These are phyloP conservation scores for Carassius gibelio DNA, from an alignment of 2,113 vertebrate species.

Conservation along the genomic window DNA sequence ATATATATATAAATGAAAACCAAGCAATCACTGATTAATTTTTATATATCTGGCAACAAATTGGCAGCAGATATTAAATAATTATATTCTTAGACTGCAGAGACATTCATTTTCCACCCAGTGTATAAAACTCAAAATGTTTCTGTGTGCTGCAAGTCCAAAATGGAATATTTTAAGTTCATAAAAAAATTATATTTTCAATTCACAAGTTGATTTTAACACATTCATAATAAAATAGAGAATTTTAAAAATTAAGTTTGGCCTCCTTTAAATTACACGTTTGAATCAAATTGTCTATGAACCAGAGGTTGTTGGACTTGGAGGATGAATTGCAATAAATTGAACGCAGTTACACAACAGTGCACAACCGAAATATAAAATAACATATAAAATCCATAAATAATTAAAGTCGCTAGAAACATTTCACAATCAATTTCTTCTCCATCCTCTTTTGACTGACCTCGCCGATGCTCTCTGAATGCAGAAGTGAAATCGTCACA, in stretches of 20 bases:
- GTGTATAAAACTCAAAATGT: background rate
- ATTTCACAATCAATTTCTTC: slow-evolving; percentile 12
- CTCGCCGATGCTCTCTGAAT: slow-evolving; percentile 17
- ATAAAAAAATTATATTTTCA: background rate
- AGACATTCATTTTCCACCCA: background rate
- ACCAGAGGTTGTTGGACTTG: background rate
- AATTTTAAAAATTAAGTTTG: background rate
- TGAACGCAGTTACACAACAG: background rate
- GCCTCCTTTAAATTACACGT: background rate
- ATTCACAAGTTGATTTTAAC: background rate
- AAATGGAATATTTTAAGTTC: background rate
- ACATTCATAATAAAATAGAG: background rate
- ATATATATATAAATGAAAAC: no score
- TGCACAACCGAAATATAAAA: background rate
- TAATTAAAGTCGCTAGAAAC: slow-evolving; percentile 3
- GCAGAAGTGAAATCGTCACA: background rate
- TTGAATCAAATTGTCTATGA: background rate
- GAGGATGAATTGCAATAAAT: background rate
- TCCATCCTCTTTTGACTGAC: slow-evolving; percentile 11
- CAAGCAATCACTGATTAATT: no score
- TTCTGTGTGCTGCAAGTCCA: background rate
- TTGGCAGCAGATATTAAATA: no score
- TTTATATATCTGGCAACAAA: no score
- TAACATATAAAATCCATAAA: background rate
- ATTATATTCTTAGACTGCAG: no score